Evolutionary conservation across 2,888 invertebrate species (phyloP).

Genomic region (Tupiocoris notatus): DNA sequence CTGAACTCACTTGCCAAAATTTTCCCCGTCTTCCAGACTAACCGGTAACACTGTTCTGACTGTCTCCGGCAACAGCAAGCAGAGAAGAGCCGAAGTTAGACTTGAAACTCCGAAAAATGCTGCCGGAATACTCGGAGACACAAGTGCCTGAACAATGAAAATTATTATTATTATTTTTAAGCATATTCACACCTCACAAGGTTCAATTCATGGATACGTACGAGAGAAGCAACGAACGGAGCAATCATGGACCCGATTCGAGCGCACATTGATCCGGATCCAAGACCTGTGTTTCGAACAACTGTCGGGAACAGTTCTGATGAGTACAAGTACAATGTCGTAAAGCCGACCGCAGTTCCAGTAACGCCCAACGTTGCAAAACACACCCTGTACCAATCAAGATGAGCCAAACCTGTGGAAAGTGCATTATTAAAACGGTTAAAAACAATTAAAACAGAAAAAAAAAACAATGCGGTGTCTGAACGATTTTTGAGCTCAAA

Average conservation of each 20-base stretch:
- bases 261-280: constrained; percentile 80
- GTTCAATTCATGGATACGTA: constrained; percentile 46
- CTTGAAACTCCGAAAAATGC: constrained; percentile 70
- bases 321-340: constrained; percentile 81
- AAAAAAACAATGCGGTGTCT: background rate
- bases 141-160: constrained; percentile 12
- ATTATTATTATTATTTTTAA: background rate
- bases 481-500: too few relatives aligned
- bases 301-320: constrained; percentile 89
- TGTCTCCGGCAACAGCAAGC: constrained; percentile 74
- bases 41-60: constrained; percentile 73
- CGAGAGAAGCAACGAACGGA: constrained; percentile 74
- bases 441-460: background rate
- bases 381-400: constrained; percentile 59
- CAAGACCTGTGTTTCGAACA: constrained; percentile 81
- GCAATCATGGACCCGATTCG: constrained; percentile 83
- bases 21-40: constrained; percentile 76
- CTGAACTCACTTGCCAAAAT: constrained; percentile 36
- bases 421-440: too few relatives aligned
- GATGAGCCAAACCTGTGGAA: constrained; percentile 18
- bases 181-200: background rate
- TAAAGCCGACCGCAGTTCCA: constrained; percentile 79
- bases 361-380: constrained; percentile 75
- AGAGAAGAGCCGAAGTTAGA: constrained; percentile 66
- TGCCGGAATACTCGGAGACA: constrained; percentile 60